These are phyloP conservation scores for Plodia interpunctella DNA, from an alignment of 1,140 invertebrate species.

Conservation along the genomic window DNA sequence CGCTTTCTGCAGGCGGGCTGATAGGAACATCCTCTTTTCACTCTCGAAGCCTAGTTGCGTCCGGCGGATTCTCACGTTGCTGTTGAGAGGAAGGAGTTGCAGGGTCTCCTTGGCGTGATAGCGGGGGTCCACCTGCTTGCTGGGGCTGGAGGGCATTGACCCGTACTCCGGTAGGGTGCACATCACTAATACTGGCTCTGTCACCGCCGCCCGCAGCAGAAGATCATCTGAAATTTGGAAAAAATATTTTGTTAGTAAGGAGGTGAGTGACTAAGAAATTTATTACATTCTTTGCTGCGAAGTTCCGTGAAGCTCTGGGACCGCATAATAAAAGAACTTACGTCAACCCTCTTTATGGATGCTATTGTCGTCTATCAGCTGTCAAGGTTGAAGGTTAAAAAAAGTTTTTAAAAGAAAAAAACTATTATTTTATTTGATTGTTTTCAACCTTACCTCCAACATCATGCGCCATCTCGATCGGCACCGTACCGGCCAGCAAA, in stretches of 20 bases:
- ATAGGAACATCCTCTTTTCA: constrained; percentile 79
- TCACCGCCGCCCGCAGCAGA: constrained; percentile 66
- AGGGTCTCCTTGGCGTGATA: constrained; percentile 61
- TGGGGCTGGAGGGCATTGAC: constrained; percentile 57
- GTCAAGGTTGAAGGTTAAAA: too few relatives aligned
- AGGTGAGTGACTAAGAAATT: too few relatives aligned
- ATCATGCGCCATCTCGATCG: constrained; percentile 77
- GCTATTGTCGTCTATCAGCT: too few relatives aligned
- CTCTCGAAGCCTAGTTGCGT: constrained; percentile 78
- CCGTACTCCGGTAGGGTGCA: constrained; percentile 67
- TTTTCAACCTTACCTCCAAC: constrained; percentile 60
- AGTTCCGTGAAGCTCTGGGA: too few relatives aligned
- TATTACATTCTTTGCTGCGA: neutral
- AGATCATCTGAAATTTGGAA: constrained; percentile 66
- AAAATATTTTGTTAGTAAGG: constrained; percentile 1
- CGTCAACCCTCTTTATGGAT: too few relatives aligned
- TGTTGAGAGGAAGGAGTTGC: constrained; percentile 71
- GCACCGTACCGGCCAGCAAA: constrained; percentile 75
- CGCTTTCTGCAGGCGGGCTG: constrained; percentile 79
- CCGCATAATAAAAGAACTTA: too few relatives aligned
- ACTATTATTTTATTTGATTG: too few relatives aligned
- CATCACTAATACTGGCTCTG: constrained; percentile 73
- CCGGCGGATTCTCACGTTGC: constrained; percentile 73
- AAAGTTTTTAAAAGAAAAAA: too few relatives aligned
- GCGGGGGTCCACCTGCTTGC: constrained; percentile 60